These are phyloP conservation scores for Apostichopus leukothele DNA, from an alignment of 53 echinoderm and acorn worm genomes.

Conservation along the genomic window DNA sequence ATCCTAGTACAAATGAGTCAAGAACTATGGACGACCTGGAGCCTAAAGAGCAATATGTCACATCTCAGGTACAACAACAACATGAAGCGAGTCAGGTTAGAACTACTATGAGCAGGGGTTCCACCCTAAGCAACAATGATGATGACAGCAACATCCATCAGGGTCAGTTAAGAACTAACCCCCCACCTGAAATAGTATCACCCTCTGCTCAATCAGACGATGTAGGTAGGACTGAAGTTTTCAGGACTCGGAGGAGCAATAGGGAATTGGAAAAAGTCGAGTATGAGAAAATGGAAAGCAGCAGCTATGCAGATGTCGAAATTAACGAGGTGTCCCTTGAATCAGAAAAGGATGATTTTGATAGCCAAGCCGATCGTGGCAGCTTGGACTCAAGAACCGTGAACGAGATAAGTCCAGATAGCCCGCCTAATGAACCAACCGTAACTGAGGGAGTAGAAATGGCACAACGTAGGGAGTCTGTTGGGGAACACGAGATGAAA, in stretches of 20 bases:
- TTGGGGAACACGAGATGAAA: too few relatives aligned
- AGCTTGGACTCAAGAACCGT: slow-evolving; percentile 34
- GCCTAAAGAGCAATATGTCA: slow-evolving; percentile 28
- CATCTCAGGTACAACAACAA: slow-evolving; percentile 34
- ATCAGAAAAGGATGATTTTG: neutral
- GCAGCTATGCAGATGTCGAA: slow-evolving; percentile 13
- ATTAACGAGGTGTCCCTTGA: neutral
- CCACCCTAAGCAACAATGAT: neutral
- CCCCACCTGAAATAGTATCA: slow-evolving; percentile 33
- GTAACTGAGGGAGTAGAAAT: neutral
- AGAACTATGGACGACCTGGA: slow-evolving; percentile 32
- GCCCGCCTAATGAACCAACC: slow-evolving; percentile 12
- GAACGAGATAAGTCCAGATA: slow-evolving; percentile 30
- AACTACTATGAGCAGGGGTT: neutral
- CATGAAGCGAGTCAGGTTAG: slow-evolving; percentile 21
- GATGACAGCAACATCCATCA: slow-evolving; percentile 8
- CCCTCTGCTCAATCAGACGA: neutral
- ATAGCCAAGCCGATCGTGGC: neutral
- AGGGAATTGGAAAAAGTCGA: neutral
- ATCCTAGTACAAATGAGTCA: slow-evolving; percentile 29
- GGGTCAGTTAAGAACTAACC: neutral
- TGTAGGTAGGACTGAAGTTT: neutral
- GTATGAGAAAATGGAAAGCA: slow-evolving; percentile 22
- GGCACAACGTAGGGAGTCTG: too few relatives aligned
- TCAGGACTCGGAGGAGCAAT: neutral